These are phyloP conservation scores for Threskiornis aethiopicus DNA, from an alignment of 2,797 vertebrate genomes.

Conservation along the genomic window DNA sequence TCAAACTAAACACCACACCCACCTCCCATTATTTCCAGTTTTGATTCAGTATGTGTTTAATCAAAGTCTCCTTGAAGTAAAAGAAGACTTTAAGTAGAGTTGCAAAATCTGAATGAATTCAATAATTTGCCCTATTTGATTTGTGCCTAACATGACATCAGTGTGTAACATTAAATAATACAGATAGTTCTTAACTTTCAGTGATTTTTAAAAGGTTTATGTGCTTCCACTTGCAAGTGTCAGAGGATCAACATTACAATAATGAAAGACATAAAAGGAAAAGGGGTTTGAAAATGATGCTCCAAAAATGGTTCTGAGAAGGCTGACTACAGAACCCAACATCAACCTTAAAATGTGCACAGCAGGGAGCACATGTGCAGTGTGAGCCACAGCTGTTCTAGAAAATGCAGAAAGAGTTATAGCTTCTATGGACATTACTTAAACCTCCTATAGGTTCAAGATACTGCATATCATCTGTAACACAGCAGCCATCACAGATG, in stretches of 20 bases:
- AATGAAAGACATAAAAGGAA: background rate
- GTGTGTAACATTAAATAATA: background rate
- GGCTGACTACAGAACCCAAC: background rate
- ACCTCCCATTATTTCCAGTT: background rate
- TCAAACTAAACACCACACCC: background rate
- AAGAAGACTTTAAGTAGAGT: background rate
- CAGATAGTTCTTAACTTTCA: background rate
- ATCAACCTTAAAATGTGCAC: background rate
- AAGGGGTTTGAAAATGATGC: background rate
- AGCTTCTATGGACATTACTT: background rate
- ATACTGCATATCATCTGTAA: background rate
- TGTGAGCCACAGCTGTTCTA: background rate
- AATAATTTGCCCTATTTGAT: background rate
- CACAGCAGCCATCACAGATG: background rate
- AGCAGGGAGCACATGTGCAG: accelerated
- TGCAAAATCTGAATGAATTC: background rate
- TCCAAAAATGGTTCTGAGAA: background rate
- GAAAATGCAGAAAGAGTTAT: background rate
- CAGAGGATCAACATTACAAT: background rate
- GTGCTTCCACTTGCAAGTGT: background rate
- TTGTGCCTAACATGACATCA: background rate
- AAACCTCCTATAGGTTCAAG: background rate
- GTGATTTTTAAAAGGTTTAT: background rate
- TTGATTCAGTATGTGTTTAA: background rate
- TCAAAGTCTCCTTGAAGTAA: background rate